These are phyloP conservation scores for Tragelaphus scriptus DNA, from an alignment of 2,113 vertebrate species.

Conservation along the genomic window DNA sequence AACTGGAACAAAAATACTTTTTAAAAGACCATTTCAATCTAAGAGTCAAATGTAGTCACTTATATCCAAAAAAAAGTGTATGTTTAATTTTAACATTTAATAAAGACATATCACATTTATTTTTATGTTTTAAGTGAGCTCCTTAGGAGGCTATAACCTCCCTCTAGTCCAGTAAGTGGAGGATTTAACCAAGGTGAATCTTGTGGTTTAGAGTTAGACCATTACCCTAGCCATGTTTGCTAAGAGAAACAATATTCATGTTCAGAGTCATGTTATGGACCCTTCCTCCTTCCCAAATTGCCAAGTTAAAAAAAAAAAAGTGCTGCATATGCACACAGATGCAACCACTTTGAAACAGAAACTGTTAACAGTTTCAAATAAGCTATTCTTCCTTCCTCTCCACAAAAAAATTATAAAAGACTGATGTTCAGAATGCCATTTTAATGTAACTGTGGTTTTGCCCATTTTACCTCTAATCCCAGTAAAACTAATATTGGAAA, in stretches of 20 bases:
- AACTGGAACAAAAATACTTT: conserved; percentile 51
- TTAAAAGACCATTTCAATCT: conserved; percentile 49
- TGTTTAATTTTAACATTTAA: conserved; percentile 28
- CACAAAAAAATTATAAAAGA: conserved; percentile 37
- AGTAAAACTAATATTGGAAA: not conserved
- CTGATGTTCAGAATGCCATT: conserved; percentile 11
- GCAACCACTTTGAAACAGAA: conserved; percentile 31
- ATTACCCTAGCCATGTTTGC: not conserved
- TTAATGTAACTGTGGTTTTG: conserved; percentile 14
- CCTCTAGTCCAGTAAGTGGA: not conserved
- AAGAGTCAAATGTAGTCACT: conserved; percentile 54
- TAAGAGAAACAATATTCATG: not conserved
- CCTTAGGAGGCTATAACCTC: not conserved
- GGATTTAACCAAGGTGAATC: not conserved
- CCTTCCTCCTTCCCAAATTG: not conserved
- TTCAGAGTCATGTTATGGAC: not conserved
- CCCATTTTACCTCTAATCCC: not conserved
- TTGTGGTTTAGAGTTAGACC: not conserved
- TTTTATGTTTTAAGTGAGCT: conserved; percentile 39
- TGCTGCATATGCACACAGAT: not conserved
- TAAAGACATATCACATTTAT: conserved; percentile 43
- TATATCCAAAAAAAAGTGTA: not conserved
- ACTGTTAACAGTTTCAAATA: conserved; percentile 2
- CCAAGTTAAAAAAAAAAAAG: conserved; percentile 18
- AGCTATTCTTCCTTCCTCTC: not conserved